Percentiles rank a stretch among this genome's conserved stretches.
phyloP scores from a whole-genome alignment of 2,797 vertebrate species.

The Antrozous pallidus region DNA sequence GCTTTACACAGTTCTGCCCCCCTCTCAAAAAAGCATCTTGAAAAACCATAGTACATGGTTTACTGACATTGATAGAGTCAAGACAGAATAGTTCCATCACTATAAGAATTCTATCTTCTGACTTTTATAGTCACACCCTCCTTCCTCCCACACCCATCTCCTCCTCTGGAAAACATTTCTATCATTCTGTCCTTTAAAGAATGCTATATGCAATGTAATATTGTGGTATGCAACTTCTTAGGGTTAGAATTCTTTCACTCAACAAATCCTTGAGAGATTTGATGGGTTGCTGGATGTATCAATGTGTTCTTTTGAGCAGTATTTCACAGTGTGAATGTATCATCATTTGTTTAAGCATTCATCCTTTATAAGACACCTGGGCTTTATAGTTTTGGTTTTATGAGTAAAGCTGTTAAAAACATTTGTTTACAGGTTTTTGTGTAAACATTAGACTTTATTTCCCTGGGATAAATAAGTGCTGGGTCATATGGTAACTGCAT shows the following conservation, averaged over 20 bases:
- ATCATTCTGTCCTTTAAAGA: background rate
- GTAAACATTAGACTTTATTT: conserved; percentile 25
- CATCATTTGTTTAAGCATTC: background rate
- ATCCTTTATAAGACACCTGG: background rate
- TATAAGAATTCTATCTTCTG: fast-evolving
- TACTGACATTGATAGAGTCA: background rate
- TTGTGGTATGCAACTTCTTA: background rate
- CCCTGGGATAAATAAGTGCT: background rate
- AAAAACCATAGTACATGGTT: background rate
- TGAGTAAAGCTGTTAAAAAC: background rate
- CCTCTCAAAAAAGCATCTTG: background rate
- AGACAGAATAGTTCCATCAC: background rate
- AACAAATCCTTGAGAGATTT: background rate
- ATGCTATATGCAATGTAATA: background rate
- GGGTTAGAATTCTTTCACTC: background rate
- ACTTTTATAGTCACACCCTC: background rate
- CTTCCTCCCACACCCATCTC: fast-evolving
- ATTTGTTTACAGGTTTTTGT: background rate
- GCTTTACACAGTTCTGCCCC: background rate
- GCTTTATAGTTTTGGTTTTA: background rate
- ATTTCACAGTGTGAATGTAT: background rate
- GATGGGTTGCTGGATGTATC: background rate
- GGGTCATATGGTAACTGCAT: background rate
- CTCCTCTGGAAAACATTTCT: background rate
- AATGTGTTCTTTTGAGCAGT: background rate